phyloP scores from a whole-genome alignment of 2,113 vertebrate genomes.

The Myotis lucifugus region DNA sequence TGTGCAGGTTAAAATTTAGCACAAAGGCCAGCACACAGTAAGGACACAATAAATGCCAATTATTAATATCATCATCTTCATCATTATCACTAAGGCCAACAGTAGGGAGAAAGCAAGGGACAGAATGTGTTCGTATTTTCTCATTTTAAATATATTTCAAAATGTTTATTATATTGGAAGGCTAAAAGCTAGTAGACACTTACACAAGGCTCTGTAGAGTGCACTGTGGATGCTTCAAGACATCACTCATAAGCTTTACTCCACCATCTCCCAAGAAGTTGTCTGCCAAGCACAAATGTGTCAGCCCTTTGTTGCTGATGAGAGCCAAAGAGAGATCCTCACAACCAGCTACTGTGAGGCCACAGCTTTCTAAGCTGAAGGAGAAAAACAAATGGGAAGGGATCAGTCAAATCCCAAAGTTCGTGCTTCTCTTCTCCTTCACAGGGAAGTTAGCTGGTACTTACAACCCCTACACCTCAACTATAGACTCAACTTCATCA shows the following conservation, averaged over 20 bases:
- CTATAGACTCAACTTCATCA: background rate
- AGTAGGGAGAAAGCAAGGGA: background rate
- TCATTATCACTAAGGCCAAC: background rate
- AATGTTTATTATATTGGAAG: background rate
- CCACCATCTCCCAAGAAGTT: slow-evolving; percentile 66
- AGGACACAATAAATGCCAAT: background rate
- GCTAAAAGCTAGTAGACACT: slow-evolving; percentile 21
- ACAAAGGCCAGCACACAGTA: background rate
- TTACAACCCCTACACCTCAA: background rate
- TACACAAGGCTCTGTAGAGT: slow-evolving; percentile 74
- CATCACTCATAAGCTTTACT: slow-evolving; percentile 58
- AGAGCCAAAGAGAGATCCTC: slow-evolving; percentile 58
- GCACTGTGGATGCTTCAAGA: slow-evolving; percentile 63
- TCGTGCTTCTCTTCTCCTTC: background rate
- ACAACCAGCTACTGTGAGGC: slow-evolving; percentile 61
- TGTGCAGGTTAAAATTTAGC: background rate
- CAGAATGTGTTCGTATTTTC: background rate
- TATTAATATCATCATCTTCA: background rate
- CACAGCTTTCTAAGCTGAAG: slow-evolving; percentile 69
- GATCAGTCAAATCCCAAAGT: background rate
- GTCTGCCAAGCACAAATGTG: slow-evolving; percentile 65
- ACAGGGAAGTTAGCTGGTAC: background rate
- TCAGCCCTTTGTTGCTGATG: slow-evolving; percentile 62
- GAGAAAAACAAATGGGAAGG: slow-evolving; percentile 27
- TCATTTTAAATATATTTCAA: slow-evolving; percentile 35